These are phyloP conservation scores for Myiotriccus ornatus DNA, from an alignment of 2,797 vertebrate species.

Conservation along the genomic window DNA sequence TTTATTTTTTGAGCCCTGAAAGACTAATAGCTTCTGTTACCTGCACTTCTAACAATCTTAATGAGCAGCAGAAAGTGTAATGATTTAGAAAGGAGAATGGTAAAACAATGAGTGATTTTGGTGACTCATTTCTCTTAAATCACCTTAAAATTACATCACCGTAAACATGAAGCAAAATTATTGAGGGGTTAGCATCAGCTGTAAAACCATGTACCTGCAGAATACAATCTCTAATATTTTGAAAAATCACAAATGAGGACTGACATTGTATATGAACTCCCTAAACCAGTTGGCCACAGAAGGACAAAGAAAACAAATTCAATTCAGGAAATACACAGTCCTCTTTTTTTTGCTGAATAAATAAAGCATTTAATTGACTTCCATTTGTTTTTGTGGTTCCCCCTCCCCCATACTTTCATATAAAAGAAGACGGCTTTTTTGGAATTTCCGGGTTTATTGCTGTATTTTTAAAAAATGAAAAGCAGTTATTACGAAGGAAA, in stretches of 20 bases:
- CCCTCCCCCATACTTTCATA: background rate
- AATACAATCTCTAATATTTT: background rate
- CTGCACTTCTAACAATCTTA: background rate
- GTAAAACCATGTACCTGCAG: background rate
- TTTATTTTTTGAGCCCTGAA: background rate
- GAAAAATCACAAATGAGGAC: background rate
- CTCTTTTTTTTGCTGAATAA: background rate
- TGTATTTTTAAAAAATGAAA: constrained; percentile 17
- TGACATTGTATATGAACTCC: background rate
- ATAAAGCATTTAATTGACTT: constrained; percentile 52
- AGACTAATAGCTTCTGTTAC: background rate
- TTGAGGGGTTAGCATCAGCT: background rate
- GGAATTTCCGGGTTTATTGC: constrained; percentile 42
- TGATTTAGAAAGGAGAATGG: background rate
- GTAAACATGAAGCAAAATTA: background rate
- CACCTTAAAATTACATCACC: background rate
- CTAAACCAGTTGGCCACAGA: background rate
- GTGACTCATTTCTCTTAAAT: background rate
- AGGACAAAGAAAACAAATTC: constrained; percentile 34
- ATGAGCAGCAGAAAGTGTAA: background rate
- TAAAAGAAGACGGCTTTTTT: constrained; percentile 1
- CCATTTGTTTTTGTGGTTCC: constrained; percentile 27
- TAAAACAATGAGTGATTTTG: background rate
- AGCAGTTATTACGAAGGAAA: constrained; percentile 27
- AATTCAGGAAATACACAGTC: constrained; percentile 2